Base-by-base conservation (phyloP, 2,888 invertebrate species). In the Petrophora chlorosata region DNA sequence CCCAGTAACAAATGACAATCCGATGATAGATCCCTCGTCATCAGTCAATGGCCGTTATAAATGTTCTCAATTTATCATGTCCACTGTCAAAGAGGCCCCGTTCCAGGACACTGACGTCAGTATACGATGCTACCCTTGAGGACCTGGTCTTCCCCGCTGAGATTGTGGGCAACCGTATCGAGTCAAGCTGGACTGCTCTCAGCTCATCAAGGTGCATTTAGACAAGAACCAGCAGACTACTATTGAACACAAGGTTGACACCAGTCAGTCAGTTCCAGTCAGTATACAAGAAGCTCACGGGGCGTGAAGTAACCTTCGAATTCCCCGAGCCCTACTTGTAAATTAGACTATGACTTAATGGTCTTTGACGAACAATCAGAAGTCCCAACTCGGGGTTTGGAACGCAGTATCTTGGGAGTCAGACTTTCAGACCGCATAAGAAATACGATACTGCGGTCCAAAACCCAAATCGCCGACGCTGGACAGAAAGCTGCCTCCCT, bases 241-340 rank as follows among this genome's bases (percentile, higher is more conserved):
- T 69, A 98, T 99, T 90, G 99, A 99, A 92, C 99, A 99, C 88
- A 99, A 99, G 94, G 98, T 98, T n/a, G 99, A 99, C 82, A 99
- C 99, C 59, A n/a, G n/a, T n/a, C n/a, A n/a, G n/a, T n/a, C n/a
- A n/a, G n/a, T 99, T 99, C 92, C 95, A 97, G 73, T 96, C 98
- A 59, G 98, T 99, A 63, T 99, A 99, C 94, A 99, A 99, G 93
- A 98, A 98, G 91, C 92, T 99, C 73, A 99, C 99, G 71, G 99
- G 99, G 69, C 97, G 99, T 83, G 98, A 99, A 91, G 99, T 99
- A 50, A 96, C 95, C 67, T 99, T 99, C 88, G 99, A 99, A 92
- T 99, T 99, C 92, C 99, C 99, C 59, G 99, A 99, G 92, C 96
- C 98, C 72, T 97, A 96, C 93, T 95, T 97, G 94, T 97, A 94